Base-by-base conservation (phyloP, 1,140 invertebrate species). In the Halictus rubicundus region DNA sequence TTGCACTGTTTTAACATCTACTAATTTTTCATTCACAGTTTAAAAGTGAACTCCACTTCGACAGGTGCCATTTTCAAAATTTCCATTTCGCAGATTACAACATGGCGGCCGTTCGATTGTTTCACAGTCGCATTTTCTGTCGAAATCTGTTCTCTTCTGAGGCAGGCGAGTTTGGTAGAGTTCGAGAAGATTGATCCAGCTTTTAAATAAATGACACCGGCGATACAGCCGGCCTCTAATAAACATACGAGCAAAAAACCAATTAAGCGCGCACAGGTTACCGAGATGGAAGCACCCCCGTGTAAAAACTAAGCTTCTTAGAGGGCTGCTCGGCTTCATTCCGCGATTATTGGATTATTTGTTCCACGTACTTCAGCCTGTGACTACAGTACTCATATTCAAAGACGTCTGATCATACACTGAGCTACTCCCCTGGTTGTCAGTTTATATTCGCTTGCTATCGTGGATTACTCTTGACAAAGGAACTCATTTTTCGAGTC, bases 261-360 rank as follows among this genome's bases (percentile, higher is more conserved):
- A 78, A 65, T 63, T 63, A 84, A 79, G 49, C 73, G 32, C 19
- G 25, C 42, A 25, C 14, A 37, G 46, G 64, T 70, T 70, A 77
- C 12, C 54, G 63, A 76, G 80, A 61, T 64, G 74, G 68, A 83
- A 83, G 83, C 64, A 81, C 76, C 74, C 37, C 82, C 46, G 66
- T 79, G 72, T 73, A 81, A 81, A 81, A 84, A 78, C 66, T 88
- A 88, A 88, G 84, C 86, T 78, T 83, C 86, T 88, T 88, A 87
- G 71, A 64, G 32, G 78, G 46, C 68, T 63, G 76, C 57, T 65
- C 82, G 83, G 87, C 85, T 87, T 87, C 84, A 69, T 83, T 79
- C 66, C 63, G 52, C 42, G 68, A 73, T 86, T 86, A 88, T 88
- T 88, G 84, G 87, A 88, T 88, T 88, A 88, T 82, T 81, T 69